Percentiles rank a stretch among this genome's conserved stretches.
Conservation (phyloP, 2,797 vertebrate species). For the Ceryle rudis region DNA sequence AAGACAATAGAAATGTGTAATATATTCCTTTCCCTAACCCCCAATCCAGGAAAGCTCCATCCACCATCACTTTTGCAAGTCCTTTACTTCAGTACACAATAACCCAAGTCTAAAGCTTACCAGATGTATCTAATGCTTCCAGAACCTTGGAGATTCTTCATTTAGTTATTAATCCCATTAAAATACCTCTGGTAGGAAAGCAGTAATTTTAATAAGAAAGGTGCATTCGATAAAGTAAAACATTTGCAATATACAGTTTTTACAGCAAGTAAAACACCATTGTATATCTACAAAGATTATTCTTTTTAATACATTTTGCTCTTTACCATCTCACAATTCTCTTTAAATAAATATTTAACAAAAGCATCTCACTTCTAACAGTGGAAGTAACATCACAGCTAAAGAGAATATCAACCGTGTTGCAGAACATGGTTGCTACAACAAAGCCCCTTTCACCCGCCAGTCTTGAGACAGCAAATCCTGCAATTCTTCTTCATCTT, state of each 20-base stretch:
- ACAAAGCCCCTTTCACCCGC: conserved; percentile 93
- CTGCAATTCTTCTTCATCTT: conserved; percentile 91
- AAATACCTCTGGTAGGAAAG: conserved; percentile 38
- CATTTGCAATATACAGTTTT: conserved; percentile 68
- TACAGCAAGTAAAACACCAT: conserved; percentile 35
- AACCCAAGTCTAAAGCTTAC: not conserved
- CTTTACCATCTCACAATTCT: not conserved
- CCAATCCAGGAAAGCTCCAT: not conserved
- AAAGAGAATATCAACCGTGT: not conserved
- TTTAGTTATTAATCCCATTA: not conserved
- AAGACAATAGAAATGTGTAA: not conserved
- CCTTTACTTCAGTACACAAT: not conserved
- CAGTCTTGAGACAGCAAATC: conserved; percentile 91
- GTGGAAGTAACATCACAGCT: not conserved
- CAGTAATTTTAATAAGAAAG: conserved; percentile 59
- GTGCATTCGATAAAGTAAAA: conserved; percentile 58
- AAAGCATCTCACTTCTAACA: not conserved
- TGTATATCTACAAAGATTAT: not conserved
- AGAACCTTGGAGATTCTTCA: not conserved
- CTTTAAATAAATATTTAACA: conserved; percentile 60
- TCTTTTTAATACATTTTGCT: not conserved
- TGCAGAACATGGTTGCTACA: conserved; percentile 71
- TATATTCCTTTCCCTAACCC: not conserved
- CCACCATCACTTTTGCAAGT: not conserved
- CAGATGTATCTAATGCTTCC: not conserved